These are phyloP conservation scores for Arctia plantaginis DNA, from an alignment of 2,888 invertebrate species.

Conservation along the genomic window DNA sequence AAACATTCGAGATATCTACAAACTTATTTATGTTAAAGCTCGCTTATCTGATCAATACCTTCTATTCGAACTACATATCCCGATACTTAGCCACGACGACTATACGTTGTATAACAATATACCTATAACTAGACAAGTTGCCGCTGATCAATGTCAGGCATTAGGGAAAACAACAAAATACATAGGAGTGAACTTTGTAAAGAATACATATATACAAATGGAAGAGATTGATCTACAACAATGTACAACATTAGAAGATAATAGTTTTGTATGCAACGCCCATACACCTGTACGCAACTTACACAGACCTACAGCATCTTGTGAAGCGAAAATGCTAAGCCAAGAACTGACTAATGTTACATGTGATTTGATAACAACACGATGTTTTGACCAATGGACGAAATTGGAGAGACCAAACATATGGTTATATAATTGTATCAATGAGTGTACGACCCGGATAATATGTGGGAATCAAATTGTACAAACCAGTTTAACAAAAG, in stretches of 20 bases:
- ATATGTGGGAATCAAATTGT: conserved; percentile 1
- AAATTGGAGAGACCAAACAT: conserved; percentile 11
- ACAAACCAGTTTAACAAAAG: background rate
- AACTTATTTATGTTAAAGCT: conserved; percentile 9
- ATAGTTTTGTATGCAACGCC: conserved; percentile 7
- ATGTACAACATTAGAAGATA: background rate
- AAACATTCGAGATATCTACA: conserved; percentile 9
- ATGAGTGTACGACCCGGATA: conserved; percentile 4
- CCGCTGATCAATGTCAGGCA: background rate
- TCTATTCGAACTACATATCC: conserved; percentile 12
- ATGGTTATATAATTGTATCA: conserved; percentile 10
- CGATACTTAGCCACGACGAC: conserved; percentile 2
- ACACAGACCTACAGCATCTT: conserved; percentile 3
- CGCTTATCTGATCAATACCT: background rate
- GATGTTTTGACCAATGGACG: conserved; percentile 6
- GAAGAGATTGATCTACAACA: conserved; percentile 7
- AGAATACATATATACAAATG: conserved; percentile 13
- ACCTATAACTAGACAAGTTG: conserved; percentile 3
- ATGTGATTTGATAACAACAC: conserved; percentile 1
- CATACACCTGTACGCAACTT: conserved; percentile 3
- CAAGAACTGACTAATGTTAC: background rate
- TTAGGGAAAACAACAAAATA: conserved; percentile 1
- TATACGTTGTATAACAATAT: conserved; percentile 8
- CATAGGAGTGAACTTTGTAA: conserved; percentile 13
- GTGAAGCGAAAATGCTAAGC: conserved; percentile 11